Evolutionary conservation across 23 tunicate genomes (phyloP).

Genomic region (Halocynthia roretzi): DNA sequence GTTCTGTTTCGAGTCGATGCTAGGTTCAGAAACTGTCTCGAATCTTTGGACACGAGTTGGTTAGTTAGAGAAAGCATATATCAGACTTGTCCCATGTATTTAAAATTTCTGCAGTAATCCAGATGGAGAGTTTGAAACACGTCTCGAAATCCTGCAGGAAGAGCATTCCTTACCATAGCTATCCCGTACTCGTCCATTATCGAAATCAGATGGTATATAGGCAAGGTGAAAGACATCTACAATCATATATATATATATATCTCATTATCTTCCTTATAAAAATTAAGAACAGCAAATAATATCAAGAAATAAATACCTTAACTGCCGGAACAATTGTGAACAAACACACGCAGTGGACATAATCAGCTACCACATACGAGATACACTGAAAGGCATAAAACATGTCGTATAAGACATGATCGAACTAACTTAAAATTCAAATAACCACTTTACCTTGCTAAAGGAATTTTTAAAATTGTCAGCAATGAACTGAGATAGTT

Average conservation of each 20-base stretch:
- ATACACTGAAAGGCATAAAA: constrained; percentile 11
- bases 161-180: constrained; percentile 20
- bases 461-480: constrained; percentile 14
- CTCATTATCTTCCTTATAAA: no score
- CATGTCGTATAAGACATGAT: not conserved
- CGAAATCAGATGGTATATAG: constrained; percentile 14
- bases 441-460: not conserved
- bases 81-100: constrained; percentile 23
- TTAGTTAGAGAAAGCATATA: no score
- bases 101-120: constrained; percentile 16
- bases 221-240: constrained; percentile 14
- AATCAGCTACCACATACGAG: constrained; percentile 19
- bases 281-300: not conserved
- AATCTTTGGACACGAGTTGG: no score
- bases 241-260: not conserved
- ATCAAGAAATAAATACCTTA: not conserved
- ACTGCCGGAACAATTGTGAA: constrained; percentile 9
- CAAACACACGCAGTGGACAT: constrained; percentile 8
- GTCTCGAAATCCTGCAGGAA: constrained; percentile 15
- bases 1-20: no score
- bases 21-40: no score
- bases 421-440: not conserved
- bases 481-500: constrained; percentile 18
- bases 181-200: constrained; percentile 23
- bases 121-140: constrained; percentile 11